Conservation (phyloP, 2,888 invertebrate species). For the Drosophila histrio region DNA sequence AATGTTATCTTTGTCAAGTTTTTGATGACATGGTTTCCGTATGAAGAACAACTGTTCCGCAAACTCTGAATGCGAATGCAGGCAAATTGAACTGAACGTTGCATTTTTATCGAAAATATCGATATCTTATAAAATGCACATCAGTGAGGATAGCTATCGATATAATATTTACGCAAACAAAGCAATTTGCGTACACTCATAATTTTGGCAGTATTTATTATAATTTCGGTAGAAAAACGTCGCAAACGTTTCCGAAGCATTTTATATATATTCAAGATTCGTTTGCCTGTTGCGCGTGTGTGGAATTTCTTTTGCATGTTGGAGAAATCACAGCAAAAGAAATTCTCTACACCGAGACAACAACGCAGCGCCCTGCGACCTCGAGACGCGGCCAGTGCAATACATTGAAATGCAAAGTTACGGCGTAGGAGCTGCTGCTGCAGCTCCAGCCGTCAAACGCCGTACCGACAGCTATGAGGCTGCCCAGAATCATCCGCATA, state of each 20-base stretch:
- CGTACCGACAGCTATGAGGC: constrained; percentile 73
- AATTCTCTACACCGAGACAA: constrained; percentile 60
- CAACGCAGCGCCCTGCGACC: constrained; percentile 59
- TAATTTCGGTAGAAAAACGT: constrained; percentile 32
- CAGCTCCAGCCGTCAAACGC: constrained; percentile 68
- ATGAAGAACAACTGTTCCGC: no score
- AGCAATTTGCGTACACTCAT: constrained; percentile 30
- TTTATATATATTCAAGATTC: constrained; percentile 15
- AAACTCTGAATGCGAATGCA: no score
- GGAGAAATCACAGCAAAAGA: constrained; percentile 52
- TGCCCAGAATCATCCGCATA: constrained; percentile 63
- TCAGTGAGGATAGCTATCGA: constrained; percentile 24
- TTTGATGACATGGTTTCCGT: no score
- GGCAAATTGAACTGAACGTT: no score
- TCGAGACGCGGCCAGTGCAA: constrained; percentile 66
- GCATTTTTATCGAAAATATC: no score
- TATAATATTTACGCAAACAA: constrained; percentile 35
- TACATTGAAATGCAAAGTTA: constrained; percentile 71
- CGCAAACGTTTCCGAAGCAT: constrained; percentile 5
- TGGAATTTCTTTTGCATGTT: constrained; percentile 71
- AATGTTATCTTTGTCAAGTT: no score
- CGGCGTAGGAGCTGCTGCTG: constrained; percentile 63
- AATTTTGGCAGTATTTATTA: constrained; percentile 46
- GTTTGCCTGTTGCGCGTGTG: constrained; percentile 61
- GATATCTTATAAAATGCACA: no score